Base-by-base conservation (phyloP, 1,140 invertebrate genomes). In the Drosophila tristis region DNA sequence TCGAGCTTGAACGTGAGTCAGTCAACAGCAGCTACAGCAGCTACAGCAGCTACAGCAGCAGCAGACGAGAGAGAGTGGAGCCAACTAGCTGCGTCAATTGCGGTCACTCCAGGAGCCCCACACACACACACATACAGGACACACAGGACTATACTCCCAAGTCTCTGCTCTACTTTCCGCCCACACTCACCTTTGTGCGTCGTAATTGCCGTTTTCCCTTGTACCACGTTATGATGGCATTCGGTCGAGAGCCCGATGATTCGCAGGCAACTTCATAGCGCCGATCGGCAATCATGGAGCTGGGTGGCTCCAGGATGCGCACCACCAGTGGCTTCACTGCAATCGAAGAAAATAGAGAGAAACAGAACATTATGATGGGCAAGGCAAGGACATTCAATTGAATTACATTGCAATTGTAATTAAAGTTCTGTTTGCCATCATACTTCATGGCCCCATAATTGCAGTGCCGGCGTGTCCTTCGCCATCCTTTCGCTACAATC, bases 181-280 rank as follows among this genome's bases (percentile, higher is more conserved):
- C 9, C 23, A 39, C 57, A 80, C 91, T 94, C 91, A 96, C 95
- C 93, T 95, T 96, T 57, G 95, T 95, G 86, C 95, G 94, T 91
- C 95, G 95, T 60, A 96, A 94, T 85, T 96, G 95, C 74, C 95
- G 93, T 91, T 96, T 96, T 79, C 95, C 96, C 91, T 97, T 97
- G 93, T 96, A 96, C 97, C 97, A 98, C 1, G 96, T 96, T 81
- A 98, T 96, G 80, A 96, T 94, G 23, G 97, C 96, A 2, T 96
- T 95, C 47, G 97, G 97, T 61, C 96, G 93, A 7, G 96, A 97
- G 49, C 97, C 97, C 8, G 95, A 94, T 3, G 96, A 96, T 90
- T 96, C 95, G 90, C 97, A 98, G 55, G 94, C 93, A 16, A 98
- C 94, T 90, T 96, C 95, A 90, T 97, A 97, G 20, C 95, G 93